Conservation (phyloP, 2,113 vertebrate genomes). For the Saccopteryx leptura region DNA sequence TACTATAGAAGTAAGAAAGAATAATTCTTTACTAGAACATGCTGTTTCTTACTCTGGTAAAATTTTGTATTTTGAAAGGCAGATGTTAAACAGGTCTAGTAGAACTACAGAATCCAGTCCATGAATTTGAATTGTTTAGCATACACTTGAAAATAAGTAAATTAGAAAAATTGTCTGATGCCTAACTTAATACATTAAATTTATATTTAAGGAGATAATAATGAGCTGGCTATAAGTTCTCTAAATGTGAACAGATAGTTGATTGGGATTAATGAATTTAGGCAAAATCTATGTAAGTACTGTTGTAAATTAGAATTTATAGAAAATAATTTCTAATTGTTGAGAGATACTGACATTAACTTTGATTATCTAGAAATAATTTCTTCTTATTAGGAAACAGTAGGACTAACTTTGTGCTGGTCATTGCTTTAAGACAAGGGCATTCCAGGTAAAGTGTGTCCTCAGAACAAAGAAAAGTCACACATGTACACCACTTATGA, state of each 20-base stretch:
- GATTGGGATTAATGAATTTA: neutral
- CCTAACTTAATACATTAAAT: neutral
- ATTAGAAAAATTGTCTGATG: neutral
- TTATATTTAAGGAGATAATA: neutral
- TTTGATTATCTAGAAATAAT: neutral
- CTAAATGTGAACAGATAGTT: neutral
- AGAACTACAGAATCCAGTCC: neutral
- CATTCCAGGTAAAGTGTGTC: neutral
- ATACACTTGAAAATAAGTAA: conserved; percentile 25
- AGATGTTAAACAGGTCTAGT: neutral
- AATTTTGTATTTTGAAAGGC: neutral
- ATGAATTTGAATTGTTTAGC: neutral
- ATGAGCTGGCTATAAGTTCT: neutral
- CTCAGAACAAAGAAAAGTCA: neutral
- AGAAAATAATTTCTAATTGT: neutral
- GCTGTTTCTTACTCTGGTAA: neutral
- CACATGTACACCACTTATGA: neutral
- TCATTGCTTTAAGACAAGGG: neutral
- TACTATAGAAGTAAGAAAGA: neutral
- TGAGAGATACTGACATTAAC: neutral
- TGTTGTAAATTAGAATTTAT: neutral
- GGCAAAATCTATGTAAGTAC: neutral
- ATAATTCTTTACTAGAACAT: neutral
- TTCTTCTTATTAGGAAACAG: neutral
- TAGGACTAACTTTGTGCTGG: neutral